Evolutionary conservation across 1,140 invertebrate genomes (phyloP).

Genomic region (Leucophenga varia): DNA sequence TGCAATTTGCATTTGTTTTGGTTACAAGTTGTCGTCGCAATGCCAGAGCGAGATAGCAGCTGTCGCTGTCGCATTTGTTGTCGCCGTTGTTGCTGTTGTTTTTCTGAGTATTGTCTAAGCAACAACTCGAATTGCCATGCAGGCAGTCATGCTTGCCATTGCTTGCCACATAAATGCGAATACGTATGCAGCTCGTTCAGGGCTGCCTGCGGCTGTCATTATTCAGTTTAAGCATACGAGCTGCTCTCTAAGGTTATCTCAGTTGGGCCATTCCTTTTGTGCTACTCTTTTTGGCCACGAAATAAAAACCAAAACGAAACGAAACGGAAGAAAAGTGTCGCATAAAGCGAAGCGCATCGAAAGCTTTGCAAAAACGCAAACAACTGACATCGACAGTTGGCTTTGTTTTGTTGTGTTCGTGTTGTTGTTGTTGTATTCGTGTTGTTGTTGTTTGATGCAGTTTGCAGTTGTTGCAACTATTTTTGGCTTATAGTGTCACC

Average conservation of each 20-base stretch:
- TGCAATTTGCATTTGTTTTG: slow-evolving; percentile 47
- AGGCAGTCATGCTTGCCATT: slow-evolving; percentile 1
- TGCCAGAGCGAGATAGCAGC: slow-evolving; percentile 21
- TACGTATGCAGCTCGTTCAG: slow-evolving; percentile 7
- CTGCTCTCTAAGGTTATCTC: slow-evolving; percentile 46
- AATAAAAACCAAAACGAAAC: slow-evolving; percentile 2
- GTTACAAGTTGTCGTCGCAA: slow-evolving; percentile 35
- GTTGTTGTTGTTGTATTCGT: slow-evolving; percentile 9
- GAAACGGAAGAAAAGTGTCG: slow-evolving; percentile 11
- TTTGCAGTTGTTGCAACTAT: slow-evolving; percentile 17
- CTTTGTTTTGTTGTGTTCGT: background rate
- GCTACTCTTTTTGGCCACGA: slow-evolving; percentile 16
- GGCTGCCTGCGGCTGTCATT: slow-evolving; percentile 32
- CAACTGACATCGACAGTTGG: slow-evolving; percentile 10
- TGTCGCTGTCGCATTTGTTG: slow-evolving; percentile 6
- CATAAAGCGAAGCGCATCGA: slow-evolving; percentile 12
- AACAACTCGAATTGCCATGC: no score
- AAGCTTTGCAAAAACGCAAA: slow-evolving; percentile 23
- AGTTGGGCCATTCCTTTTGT: slow-evolving; percentile 29
- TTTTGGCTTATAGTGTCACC: slow-evolving; percentile 25
- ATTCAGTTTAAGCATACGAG: slow-evolving; percentile 52
- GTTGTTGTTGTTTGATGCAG: background rate
- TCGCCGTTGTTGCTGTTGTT: background rate
- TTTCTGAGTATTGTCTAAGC: no score
- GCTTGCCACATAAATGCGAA: slow-evolving; percentile 8